Conservation (phyloP, 2,888 invertebrate species). For the Epistrophella euchroma region DNA sequence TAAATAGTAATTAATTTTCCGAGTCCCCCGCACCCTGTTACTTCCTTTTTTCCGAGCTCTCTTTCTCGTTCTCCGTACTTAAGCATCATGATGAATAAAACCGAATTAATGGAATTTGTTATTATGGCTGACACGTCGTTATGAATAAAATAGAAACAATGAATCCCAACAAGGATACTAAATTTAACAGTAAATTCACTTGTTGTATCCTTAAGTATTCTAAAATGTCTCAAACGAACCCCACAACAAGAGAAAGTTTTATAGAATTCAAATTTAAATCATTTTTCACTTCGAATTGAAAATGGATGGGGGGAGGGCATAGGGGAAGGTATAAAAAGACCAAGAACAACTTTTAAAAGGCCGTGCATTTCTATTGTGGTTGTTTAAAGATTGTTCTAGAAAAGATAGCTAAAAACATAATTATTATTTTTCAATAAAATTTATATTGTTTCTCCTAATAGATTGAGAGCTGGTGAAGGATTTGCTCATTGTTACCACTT, state of each 20-base stretch:
- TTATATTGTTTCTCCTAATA: not conserved
- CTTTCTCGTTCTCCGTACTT: conserved; percentile 1
- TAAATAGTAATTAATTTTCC: conserved; percentile 82
- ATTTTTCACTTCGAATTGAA: conserved; percentile 40
- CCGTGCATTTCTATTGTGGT: not conserved
- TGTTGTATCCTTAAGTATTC: conserved; percentile 56
- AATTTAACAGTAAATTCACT: conserved; percentile 71
- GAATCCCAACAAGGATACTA: conserved; percentile 61
- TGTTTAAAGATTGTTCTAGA: not conserved
- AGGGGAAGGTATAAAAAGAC: not conserved
- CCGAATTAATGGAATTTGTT: conserved; percentile 78
- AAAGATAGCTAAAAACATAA: not conserved
- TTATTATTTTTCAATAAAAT: not conserved
- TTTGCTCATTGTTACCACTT: no score
- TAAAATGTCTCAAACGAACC: not conserved
- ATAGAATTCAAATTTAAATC: conserved; percentile 55
- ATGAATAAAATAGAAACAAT: conserved; percentile 75
- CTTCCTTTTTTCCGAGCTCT: not conserved
- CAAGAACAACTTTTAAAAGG: not conserved
- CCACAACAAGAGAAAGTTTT: conserved; percentile 39
- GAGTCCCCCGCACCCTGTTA: conserved; percentile 64
- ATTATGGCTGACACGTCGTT: conserved; percentile 77
- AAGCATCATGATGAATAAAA: conserved; percentile 69
- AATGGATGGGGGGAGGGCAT: no score
- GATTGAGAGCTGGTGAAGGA: no score